phyloP scores from a whole-genome alignment of 2,888 invertebrate species.

The Melinopterus prodromus region DNA sequence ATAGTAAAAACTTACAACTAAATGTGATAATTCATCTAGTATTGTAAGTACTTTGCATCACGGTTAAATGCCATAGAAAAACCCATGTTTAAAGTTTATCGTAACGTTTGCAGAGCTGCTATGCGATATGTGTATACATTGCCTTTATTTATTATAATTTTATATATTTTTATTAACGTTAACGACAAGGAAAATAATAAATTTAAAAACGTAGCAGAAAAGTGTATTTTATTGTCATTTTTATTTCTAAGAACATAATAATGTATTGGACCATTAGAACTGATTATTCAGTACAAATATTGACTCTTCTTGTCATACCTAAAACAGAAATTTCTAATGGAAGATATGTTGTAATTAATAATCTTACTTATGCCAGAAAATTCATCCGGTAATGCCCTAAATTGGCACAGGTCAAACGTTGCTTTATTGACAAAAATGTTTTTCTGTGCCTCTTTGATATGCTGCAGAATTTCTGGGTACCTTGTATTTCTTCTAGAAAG shows the following conservation, averaged over 20 bases:
- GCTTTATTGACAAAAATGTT: not conserved
- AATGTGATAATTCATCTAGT: not conserved
- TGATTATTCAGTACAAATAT: conserved; percentile 9
- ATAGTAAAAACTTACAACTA: not conserved
- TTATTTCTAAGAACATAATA: too few relatives aligned
- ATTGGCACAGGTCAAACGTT: not conserved
- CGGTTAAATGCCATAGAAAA: too few relatives aligned
- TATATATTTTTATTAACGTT: too few relatives aligned
- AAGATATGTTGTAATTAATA: not conserved
- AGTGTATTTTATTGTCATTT: too few relatives aligned
- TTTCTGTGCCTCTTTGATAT: not conserved
- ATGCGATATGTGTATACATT: too few relatives aligned
- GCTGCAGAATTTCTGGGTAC: not conserved
- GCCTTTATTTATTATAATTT: too few relatives aligned
- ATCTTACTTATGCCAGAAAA: not conserved
- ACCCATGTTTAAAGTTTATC: too few relatives aligned
- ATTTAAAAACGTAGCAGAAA: too few relatives aligned
- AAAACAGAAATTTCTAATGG: not conserved
- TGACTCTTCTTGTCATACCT: conserved; percentile 20
- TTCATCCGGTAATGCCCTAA: not conserved
- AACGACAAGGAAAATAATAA: too few relatives aligned
- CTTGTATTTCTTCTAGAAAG: not conserved
- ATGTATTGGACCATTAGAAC: not conserved
- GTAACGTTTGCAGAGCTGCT: too few relatives aligned
- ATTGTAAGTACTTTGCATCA: not conserved